Base-by-base conservation (phyloP, 1,140 invertebrate genomes). In the Euschistus heros region DNA sequence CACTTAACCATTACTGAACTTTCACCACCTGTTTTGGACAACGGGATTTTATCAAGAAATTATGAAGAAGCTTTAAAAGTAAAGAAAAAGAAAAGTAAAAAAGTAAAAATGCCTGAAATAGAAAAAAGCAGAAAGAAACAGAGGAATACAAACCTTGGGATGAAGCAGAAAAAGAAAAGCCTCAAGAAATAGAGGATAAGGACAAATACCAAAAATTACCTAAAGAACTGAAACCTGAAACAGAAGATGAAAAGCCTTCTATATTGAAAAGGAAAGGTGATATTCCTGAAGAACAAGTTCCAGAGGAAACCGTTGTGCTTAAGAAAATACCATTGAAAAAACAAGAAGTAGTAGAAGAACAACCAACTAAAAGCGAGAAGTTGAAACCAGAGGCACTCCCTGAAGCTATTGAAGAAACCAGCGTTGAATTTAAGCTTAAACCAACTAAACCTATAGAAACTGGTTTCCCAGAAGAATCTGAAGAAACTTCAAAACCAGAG, bases 1-100 rank as follows among this genome's bases (percentile, higher is more conserved):
- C 67, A 69, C 66, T 64, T 70, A 37, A 66, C 62, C 14, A 69
- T 74, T 17, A 67, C 70, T 6, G 65, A 70, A 33, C 27, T 75
- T 22, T 66, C 70, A 61, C 67, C 70, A 5, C 66, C 63, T 17
- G 61, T 67, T 27, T 24, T 71, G 24, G 71, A 75, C 64, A 70
- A 69, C 54, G 74, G 74, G 24, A 73, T 74, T 57, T 65, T 75
- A 24, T 75, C 74, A 15, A 69, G 74, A 65, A 75, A 74, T 69
- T 71, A 72, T 63, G 70, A 74, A 66, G 74, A 75, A 69, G 74
- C 74, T 13, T 55, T 69, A 50, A 74, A 73, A 70, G 60, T 75
- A n/a, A 71, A 72, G 57, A 75, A 74, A 65, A 71, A 62, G 37
- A 74, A 73, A 67, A 54, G 63, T 6, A 73, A 71, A 42, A 72